Evolutionary conservation across 2,113 vertebrate genomes (phyloP), one percentile per base, ranked within the genome.

Genomic region (Alethe diademata): DNA sequence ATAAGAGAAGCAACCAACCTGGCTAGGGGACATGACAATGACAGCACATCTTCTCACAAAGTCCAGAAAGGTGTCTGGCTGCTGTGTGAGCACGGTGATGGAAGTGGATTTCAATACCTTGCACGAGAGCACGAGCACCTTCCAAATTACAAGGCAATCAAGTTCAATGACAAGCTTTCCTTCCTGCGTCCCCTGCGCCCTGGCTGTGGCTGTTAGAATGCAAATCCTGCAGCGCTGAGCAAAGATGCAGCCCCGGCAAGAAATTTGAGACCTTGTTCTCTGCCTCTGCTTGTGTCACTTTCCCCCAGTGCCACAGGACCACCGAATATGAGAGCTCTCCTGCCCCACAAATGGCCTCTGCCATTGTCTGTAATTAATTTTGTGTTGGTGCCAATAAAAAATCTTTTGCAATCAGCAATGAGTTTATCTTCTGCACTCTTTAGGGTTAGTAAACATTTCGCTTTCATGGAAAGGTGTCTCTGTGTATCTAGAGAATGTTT

Each of bases 61-160:
- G 95, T 97, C 19, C 90, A 96, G 75, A 80, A 1, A 26, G 96
- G 95, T 15, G 97, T 0, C 40, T 96, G 95, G 95, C 75, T 96
- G 38, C 18, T 93, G 60, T 97, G 93, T 16, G 75, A 85, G 0
- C 0, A 92, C 16, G 11, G 43, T 0, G 78, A 96, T 17, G 85
- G 60, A 11, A 24, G 75, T 3, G 92, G 92, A 8, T 5, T 79
- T 6, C 14, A 53, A 3, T 94, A 93, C 40, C 8, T 95, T 13
- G 96, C 95, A 0, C n/a, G 64, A 43, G 31, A n/a, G n/a, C n/a
- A n/a, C n/a, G 92, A 97, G 4, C 8, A 90, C 15, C 33, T 96
- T n/a, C 93, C 90, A 1, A 5, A 47, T 36, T 96, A 96, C 42
- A 2, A 3, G 2, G 26, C 78, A 1, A 91, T 97, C 31, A 4